phyloP scores from a whole-genome alignment of 2,888 invertebrate species.

The Saturnia japonica region DNA sequence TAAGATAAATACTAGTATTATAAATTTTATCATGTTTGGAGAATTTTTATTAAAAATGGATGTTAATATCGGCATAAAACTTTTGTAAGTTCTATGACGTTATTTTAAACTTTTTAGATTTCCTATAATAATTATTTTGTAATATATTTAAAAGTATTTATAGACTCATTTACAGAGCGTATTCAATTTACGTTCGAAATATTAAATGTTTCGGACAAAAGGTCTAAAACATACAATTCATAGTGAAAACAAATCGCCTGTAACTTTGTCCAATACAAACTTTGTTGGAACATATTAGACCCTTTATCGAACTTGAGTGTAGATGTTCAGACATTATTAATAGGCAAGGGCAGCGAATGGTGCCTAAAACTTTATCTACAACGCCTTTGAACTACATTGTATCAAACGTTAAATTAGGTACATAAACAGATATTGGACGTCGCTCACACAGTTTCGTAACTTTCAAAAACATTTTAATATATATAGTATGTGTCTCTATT shows the following conservation, averaged over 20 bases:
- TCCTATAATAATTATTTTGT: no score
- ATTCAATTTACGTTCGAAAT: not conserved
- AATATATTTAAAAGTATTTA: no score
- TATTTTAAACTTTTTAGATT: no score
- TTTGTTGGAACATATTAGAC: constrained; percentile 9
- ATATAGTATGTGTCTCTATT: not conserved
- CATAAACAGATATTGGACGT: constrained; percentile 7
- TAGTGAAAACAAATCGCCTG: not conserved
- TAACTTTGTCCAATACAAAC: constrained; percentile 1
- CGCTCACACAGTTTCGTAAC: not conserved
- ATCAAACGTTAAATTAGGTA: constrained; percentile 6
- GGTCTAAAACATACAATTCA: not conserved
- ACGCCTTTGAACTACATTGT: constrained; percentile 8
- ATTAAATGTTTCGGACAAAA: not conserved
- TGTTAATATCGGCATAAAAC: not conserved
- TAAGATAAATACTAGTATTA: not conserved
- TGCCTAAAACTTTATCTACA: constrained; percentile 15
- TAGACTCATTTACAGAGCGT: not conserved
- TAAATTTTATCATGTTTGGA: not conserved
- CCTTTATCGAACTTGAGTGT: not conserved
- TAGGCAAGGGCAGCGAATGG: not conserved
- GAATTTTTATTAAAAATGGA: not conserved
- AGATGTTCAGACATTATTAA: constrained; percentile 2
- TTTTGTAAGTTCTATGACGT: no score
- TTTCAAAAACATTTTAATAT: not conserved